Conservation (phyloP, 2,888 invertebrate genomes). For the Oasisia sp. region DNA sequence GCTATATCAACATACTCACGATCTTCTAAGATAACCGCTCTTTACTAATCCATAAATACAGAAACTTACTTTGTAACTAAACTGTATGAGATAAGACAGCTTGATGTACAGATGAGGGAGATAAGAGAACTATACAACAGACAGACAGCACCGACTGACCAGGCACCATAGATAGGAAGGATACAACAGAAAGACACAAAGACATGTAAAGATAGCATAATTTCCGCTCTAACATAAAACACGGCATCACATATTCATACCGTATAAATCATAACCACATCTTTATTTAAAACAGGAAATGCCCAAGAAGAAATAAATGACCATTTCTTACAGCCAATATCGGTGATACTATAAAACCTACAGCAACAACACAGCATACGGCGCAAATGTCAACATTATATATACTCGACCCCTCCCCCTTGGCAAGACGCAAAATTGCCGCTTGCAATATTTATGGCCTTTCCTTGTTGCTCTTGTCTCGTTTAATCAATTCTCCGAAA, state of each 20-base stretch:
- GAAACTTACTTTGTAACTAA: slow-evolving; percentile 3
- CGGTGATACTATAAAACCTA: neutral
- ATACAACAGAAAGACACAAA: neutral
- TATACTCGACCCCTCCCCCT: neutral
- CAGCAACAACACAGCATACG: neutral
- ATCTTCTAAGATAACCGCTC: neutral
- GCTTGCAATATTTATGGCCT: neutral
- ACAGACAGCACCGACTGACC: neutral
- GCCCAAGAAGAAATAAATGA: neutral
- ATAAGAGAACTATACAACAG: neutral
- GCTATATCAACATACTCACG: neutral
- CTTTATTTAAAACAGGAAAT: neutral
- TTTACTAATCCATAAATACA: slow-evolving; percentile 11
- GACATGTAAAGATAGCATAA: neutral
- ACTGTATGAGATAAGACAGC: neutral
- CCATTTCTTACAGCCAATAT: neutral
- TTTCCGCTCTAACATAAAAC: neutral
- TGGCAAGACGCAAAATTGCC: neutral
- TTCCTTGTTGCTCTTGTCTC: neutral
- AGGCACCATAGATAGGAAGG: neutral
- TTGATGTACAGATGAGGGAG: neutral
- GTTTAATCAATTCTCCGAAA: neutral
- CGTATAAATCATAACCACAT: neutral
- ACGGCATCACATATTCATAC: neutral
- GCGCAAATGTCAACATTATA: neutral